A percentile compares a stretch with the other conserved stretches of the same genome.
phyloP scores from a whole-genome alignment of 2,113 vertebrate genomes.

The Cairina moschata region DNA sequence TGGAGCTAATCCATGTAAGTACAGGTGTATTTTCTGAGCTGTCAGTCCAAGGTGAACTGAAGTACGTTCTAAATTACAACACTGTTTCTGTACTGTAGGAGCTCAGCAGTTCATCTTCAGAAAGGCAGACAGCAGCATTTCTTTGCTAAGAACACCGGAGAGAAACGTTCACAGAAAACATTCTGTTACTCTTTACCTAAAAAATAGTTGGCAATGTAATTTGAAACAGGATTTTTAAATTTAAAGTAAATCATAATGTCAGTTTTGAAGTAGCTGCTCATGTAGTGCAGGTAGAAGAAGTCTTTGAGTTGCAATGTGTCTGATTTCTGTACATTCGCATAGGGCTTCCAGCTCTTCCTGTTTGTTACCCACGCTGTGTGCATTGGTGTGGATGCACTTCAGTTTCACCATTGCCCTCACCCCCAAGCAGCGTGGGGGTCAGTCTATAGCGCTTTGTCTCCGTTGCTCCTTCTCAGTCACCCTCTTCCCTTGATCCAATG shows the following conservation, averaged over 20 bases:
- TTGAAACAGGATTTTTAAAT: neutral
- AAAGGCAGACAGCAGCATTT: neutral
- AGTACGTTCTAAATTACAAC: neutral
- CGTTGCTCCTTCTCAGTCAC: too few species aligned
- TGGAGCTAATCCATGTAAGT: conserved; percentile 97
- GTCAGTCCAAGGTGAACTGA: neutral
- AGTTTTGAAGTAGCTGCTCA: neutral
- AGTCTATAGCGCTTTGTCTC: too few species aligned
- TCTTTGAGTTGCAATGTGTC: neutral
- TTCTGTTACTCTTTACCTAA: neutral
- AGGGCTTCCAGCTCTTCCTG: too few species aligned
- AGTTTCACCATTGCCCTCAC: too few species aligned
- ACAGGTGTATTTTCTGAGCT: neutral
- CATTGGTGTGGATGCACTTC: too few species aligned
- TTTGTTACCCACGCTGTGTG: too few species aligned
- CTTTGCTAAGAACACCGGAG: neutral
- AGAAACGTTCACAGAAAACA: neutral
- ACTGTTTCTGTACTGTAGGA: neutral
- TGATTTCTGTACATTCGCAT: neutral
- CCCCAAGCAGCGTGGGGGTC: too few species aligned
- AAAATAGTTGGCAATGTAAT: neutral
- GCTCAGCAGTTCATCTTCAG: neutral
- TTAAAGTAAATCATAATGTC: neutral
- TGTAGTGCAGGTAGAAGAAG: neutral
- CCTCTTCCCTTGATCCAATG: too few species aligned